A percentile compares a stretch with the other conserved stretches of the same genome.
phyloP scores from a whole-genome alignment of 1,140 invertebrate genomes.

The Orius insidiosus region DNA sequence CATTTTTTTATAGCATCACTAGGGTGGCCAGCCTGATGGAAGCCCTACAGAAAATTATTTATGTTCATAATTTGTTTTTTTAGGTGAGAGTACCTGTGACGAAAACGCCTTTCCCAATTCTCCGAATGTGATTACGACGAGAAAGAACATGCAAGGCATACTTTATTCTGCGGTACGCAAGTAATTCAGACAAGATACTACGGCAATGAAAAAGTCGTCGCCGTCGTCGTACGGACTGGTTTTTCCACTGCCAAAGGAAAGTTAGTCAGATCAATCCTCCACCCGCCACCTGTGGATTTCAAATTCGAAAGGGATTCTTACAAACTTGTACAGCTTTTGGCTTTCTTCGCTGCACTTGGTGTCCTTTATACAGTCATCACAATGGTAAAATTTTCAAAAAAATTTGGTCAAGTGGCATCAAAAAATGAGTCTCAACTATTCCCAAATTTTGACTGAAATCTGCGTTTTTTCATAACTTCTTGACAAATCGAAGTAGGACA shows the following conservation, averaged over 20 bases:
- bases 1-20: too few species aligned
- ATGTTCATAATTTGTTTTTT: too few species aligned
- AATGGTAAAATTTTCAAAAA: conserved; percentile 34
- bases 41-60: too few species aligned
- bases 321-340: conserved; percentile 58
- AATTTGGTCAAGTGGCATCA: too few species aligned
- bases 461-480: too few species aligned
- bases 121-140: conserved; percentile 35
- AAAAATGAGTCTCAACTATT: too few species aligned
- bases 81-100: conserved; percentile 69
- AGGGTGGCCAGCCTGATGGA: too few species aligned
- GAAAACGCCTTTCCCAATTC: conserved; percentile 53
- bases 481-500: too few species aligned
- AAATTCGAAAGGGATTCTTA: conserved; percentile 84
- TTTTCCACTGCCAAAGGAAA: conserved; percentile 81
- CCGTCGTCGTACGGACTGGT: conserved; percentile 69
- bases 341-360: conserved; percentile 43
- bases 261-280: conserved; percentile 78
- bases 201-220: conserved; percentile 56
- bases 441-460: too few species aligned
- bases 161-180: conserved; percentile 82
- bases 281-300: conserved; percentile 78
- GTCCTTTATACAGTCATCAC: conserved; percentile 52
- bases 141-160: conserved; percentile 56
- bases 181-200: conserved; percentile 91